phyloP scores from a whole-genome alignment of 2,113 vertebrate genomes.

The Embiotoca jacksoni region DNA sequence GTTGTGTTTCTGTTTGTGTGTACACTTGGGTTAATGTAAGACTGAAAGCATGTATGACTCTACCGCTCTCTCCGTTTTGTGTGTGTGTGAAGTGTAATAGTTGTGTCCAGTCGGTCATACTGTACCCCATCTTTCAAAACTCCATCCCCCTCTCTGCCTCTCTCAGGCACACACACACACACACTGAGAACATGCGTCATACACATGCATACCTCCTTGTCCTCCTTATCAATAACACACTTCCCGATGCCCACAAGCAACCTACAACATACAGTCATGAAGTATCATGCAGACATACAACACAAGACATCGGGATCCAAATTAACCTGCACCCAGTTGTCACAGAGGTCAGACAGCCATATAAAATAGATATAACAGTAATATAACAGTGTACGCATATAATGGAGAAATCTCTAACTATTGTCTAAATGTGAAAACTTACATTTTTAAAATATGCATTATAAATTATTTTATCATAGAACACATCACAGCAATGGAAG shows the following conservation, averaged over 20 bases:
- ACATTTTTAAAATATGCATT: constrained; percentile 28
- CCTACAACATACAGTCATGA: constrained; percentile 1
- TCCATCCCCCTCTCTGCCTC: constrained; percentile 11
- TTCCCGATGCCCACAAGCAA: constrained; percentile 35
- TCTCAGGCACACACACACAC: constrained; percentile 6
- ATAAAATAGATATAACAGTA: background rate
- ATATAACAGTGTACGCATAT: background rate
- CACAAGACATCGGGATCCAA: background rate
- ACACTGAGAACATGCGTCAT: constrained; percentile 63
- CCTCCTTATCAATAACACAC: constrained; percentile 60
- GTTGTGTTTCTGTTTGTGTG: constrained; percentile 16
- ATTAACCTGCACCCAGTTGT: background rate
- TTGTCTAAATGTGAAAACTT: constrained; percentile 29
- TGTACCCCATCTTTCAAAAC: constrained; percentile 50
- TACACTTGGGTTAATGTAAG: background rate
- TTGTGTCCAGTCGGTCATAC: constrained; percentile 41
- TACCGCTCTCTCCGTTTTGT: background rate
- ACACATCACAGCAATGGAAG: constrained; percentile 28
- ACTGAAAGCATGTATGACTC: background rate
- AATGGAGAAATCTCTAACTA: background rate
- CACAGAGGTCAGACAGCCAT: background rate
- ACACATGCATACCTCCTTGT: constrained; percentile 37
- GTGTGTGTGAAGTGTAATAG: constrained; percentile 39
- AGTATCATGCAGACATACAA: constrained; percentile 22
- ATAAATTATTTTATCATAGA: constrained; percentile 31